A percentile compares a stretch with the other conserved stretches of the same genome.
phyloP scores from a whole-genome alignment of 2,797 vertebrate genomes.

The Pantherophis vulpinus region DNA sequence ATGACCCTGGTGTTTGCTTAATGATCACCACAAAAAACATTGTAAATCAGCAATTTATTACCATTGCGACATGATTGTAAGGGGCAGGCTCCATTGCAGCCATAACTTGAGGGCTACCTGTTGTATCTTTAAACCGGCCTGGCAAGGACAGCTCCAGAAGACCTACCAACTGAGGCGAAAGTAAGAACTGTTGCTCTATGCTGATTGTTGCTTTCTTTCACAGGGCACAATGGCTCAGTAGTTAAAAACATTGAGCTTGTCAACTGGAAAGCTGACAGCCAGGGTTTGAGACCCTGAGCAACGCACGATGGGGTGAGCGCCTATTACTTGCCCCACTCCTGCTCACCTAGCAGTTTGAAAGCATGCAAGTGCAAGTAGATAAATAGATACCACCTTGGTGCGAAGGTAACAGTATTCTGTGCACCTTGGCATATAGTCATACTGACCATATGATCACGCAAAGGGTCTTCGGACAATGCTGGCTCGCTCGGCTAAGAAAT shows the following conservation, averaged over 20 bases:
- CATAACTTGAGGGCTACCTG: too few relatives aligned
- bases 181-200: not conserved
- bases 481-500: not conserved
- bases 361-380: not conserved
- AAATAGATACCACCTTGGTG: not conserved
- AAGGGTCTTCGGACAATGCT: not conserved
- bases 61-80: not conserved
- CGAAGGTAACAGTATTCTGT: not conserved
- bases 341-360: not conserved
- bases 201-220: not conserved
- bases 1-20: not conserved
- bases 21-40: not conserved
- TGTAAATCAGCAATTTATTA: not conserved
- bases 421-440: not conserved
- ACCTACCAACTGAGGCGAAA: not conserved
- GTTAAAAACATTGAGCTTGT: not conserved
- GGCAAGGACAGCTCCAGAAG: not conserved
- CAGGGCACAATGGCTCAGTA: not conserved
- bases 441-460: not conserved
- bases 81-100: not conserved
- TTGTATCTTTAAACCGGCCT: not conserved
- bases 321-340: not conserved
- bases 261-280: not conserved
- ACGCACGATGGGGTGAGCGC: not conserved
- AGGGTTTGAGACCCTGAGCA: not conserved